Evolutionary conservation across 2,888 invertebrate genomes (phyloP).

Genomic region (Lobophora halterata): DNA sequence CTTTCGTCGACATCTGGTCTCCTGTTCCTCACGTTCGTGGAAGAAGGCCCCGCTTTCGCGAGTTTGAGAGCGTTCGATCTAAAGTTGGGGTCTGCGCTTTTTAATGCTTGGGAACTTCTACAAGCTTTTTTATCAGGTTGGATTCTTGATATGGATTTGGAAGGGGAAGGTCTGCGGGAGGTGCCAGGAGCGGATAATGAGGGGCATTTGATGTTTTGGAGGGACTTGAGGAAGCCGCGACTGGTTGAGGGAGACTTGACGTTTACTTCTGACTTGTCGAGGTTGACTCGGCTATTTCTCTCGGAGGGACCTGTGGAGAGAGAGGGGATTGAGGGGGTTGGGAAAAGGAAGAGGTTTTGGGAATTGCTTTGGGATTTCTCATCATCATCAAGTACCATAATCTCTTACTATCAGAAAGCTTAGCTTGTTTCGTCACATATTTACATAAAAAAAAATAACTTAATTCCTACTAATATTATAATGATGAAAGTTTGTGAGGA

Average conservation of each 20-base stretch:
- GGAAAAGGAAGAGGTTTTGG: slow-evolving; percentile 3
- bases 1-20: not conserved
- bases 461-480: too few relatives aligned
- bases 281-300: too few relatives aligned
- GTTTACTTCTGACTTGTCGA: too few relatives aligned
- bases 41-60: not conserved
- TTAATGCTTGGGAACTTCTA: not conserved
- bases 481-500: too few relatives aligned
- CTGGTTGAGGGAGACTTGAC: not conserved
- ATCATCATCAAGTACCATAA: too few relatives aligned
- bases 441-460: too few relatives aligned
- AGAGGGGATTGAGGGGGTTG: slow-evolving; percentile 24
- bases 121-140: not conserved
- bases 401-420: too few relatives aligned
- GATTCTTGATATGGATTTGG: not conserved
- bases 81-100: not conserved
- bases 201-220: slow-evolving; percentile 4
- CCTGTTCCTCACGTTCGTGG: not conserved
- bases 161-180: not conserved
- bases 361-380: not conserved
- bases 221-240: slow-evolving; percentile 1
- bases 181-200: not conserved
- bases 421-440: too few relatives aligned
- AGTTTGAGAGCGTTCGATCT: slow-evolving; percentile 2
- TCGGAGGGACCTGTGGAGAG: slow-evolving; percentile 42